Conservation (phyloP, 2,888 invertebrate genomes). For the Nephrotoma flavescens region DNA sequence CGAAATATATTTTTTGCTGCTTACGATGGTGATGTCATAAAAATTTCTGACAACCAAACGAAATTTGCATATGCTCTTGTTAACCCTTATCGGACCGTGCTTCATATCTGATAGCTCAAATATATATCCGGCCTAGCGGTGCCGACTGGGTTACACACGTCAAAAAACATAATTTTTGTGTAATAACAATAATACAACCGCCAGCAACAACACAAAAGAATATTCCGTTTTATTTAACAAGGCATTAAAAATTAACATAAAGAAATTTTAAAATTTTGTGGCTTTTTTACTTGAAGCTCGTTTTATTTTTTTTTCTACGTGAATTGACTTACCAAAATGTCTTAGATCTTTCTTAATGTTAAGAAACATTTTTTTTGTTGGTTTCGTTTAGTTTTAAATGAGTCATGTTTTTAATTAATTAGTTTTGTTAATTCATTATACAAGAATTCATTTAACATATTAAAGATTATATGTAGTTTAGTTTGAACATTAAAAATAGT, state of each 20-base stretch:
- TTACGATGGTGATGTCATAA: background rate
- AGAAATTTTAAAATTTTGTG: background rate
- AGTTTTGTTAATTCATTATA: background rate
- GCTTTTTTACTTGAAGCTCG: background rate
- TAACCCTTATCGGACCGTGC: background rate
- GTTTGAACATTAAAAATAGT: background rate
- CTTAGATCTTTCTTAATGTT: background rate
- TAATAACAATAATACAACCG: background rate
- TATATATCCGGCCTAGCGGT: background rate
- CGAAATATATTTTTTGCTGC: background rate
- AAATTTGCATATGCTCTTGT: background rate
- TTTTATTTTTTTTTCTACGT: background rate
- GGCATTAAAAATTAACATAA: background rate
- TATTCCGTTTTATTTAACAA: background rate
- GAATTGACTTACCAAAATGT: background rate
- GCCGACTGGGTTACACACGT: background rate
- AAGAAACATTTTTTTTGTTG: background rate
- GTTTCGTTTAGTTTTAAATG: background rate
- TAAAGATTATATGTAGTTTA: background rate
- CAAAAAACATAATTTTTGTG: background rate
- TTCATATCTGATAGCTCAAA: background rate
- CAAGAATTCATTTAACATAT: background rate
- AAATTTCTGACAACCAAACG: background rate
- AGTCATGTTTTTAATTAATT: background rate
- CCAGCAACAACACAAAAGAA: background rate